Base-by-base conservation (phyloP, 2,113 vertebrate genomes). In the Lamprotornis superbus region DNA sequence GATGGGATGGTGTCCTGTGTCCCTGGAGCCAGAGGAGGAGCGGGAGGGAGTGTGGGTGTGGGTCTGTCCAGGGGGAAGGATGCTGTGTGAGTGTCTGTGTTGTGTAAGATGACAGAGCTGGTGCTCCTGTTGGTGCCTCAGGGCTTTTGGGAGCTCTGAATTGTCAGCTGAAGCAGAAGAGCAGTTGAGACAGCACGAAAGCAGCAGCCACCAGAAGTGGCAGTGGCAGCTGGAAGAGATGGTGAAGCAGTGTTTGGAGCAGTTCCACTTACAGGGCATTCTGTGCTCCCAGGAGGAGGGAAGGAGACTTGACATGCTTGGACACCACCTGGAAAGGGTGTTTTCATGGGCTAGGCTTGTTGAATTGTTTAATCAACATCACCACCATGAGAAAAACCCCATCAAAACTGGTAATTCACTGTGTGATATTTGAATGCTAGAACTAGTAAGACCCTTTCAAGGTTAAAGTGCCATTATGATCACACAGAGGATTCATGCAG, bases 31-130 rank as follows among this genome's bases (percentile, higher is more conserved):
- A 71, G 77, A 19, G 31, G 18, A 64, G 68, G 23, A 68, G 28
- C 0, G 0, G 24, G 47, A 64, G 21, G 1, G 42, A 15, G 1
- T 39, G 8, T 33, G 14, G 25, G 6, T 30, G 39, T 35, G 21
- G 40, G n/a, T 49, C 67, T 80, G n/a, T 28, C 11, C 6, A 6
- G 39, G 33, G 52, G 52, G 12, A 12, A 46, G 5, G 37, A n/a
- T 59, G 65, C 71, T 46, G 14, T 40, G 46, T 22, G 80, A 27
- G 20, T 47, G 75, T 35, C 0, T 31, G 40, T 60, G 69, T 93
- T 94, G 50, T 28, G 3, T 94, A 90, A 90, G 71, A 65, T 59
- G 37, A 23, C 78, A 59, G 91, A 90, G 39, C 53, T 17, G 28
- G 59, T 55, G 75, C 74, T 55, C 0, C 0, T 80, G 9, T 63